Evolutionary conservation across 2,113 vertebrate genomes (phyloP).

Genomic region (Rhea pennata): DNA sequence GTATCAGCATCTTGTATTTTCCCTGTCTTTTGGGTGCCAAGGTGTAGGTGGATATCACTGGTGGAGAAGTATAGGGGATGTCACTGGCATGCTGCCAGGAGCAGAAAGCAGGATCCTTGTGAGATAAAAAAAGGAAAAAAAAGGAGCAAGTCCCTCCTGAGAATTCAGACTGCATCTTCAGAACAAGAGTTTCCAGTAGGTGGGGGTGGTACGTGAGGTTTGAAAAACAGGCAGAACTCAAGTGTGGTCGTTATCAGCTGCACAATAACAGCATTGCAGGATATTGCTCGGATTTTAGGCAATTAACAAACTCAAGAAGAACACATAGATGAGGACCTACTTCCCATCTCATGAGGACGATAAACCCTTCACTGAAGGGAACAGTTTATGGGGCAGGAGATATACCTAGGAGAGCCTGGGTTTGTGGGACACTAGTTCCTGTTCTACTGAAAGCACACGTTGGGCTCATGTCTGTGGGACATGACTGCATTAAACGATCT

Average conservation of each 20-base stretch:
- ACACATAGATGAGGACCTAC: accelerated
- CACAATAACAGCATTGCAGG: not conserved
- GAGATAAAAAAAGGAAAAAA: too few species aligned
- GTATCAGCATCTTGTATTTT: too few species aligned
- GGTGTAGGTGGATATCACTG: too few species aligned
- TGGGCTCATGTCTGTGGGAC: not conserved
- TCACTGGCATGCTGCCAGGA: too few species aligned
- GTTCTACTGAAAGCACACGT: accelerated
- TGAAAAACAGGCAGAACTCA: too few species aligned
- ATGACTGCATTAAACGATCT: not conserved
- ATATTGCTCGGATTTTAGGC: not conserved
- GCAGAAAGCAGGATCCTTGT: too few species aligned
- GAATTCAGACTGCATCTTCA: too few species aligned
- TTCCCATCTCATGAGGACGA: not conserved
- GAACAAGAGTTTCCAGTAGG: too few species aligned
- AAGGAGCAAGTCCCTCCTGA: too few species aligned
- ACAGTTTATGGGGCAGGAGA: not conserved
- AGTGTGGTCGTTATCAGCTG: not conserved
- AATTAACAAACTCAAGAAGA: not conserved
- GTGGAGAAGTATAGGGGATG: too few species aligned
- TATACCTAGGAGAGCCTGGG: not conserved
- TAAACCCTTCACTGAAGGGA: not conserved
- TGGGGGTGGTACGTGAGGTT: too few species aligned
- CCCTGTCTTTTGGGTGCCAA: not conserved
- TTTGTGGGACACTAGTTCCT: not conserved